Evolutionary conservation across 2,113 vertebrate species (phyloP).

Genomic region (Chloroceryle aenea): DNA sequence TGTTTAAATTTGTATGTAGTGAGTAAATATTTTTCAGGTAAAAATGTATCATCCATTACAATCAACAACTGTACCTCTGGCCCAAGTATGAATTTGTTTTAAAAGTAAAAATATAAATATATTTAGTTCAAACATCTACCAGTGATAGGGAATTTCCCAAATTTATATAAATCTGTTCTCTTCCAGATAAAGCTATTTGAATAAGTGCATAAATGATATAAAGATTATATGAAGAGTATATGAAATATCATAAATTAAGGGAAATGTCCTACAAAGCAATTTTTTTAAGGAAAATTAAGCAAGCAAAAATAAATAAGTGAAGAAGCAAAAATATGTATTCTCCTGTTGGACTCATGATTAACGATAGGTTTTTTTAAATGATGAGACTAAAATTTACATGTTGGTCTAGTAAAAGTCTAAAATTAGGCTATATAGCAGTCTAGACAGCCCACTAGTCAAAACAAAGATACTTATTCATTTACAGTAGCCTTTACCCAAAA

Average conservation of each 20-base stretch:
- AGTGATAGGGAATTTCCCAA: neutral
- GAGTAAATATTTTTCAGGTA: neutral
- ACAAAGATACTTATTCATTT: neutral
- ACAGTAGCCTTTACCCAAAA: neutral
- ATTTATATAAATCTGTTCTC: neutral
- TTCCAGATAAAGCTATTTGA: neutral
- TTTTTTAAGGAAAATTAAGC: neutral
- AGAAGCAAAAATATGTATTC: neutral
- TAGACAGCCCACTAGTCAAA: neutral
- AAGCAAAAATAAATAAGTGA: neutral
- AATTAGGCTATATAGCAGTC: neutral
- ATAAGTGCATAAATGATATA: neutral
- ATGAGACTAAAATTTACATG: neutral
- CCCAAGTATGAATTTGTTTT: neutral
- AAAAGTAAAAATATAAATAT: neutral
- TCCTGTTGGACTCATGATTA: neutral
- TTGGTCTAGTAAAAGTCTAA: neutral
- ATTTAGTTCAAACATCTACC: neutral
- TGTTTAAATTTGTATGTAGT: neutral
- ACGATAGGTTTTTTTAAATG: neutral
- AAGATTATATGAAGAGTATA: too few relatives aligned
- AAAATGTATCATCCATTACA: neutral
- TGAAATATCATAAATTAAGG: neutral
- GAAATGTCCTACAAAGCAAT: neutral
- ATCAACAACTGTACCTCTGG: neutral